Base-by-base conservation (phyloP, 2,797 vertebrate genomes). In the Tapera naevia region DNA sequence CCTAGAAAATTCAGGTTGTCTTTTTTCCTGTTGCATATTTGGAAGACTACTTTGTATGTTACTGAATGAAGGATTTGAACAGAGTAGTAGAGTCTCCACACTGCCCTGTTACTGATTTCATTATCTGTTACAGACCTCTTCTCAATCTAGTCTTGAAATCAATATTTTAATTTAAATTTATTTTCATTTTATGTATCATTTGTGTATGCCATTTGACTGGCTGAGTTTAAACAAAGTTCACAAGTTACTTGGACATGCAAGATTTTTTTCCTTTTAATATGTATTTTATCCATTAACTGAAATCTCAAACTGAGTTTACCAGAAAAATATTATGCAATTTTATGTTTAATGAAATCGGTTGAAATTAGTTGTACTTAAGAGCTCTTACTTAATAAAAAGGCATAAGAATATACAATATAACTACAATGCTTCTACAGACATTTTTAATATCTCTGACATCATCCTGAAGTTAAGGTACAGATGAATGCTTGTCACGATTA, bases 301-400 rank as follows among this genome's bases (percentile, higher is more conserved):
- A 88, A 89, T 76, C 27, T 70, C 56, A 66, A 74, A 51, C 46
- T n/a, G 43, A 72, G 33, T 92, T 90, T 80, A 70, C 60, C 54
- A 86, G 28, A 82, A 73, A 64, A 91, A 75, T 17, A 79, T 78
- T 75, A 86, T 15, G 60, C 65, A 87, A 88, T 84, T 94, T 74
- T 27, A 67, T 22, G 30, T 75, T 84, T 86, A 88, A 84, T 51
- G 70, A 89, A 84, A 53, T 22, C 41, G 75, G 39, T 79, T 88
- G 67, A 92, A 89, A 88, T 37, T 8, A 80, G n/a, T 13, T 43
- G 30, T 53, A 72, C 8, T 87, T 80, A 30, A 79, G 45, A 53
- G 24, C 72, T 33, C 25, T 76, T 70, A 37, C 62, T 91, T 66
- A 81, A 81, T 82, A 75, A 91, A 89, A 56, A 53, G 21, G 22